Conservation (phyloP, 2,888 invertebrate species). For the Erynnis tages region DNA sequence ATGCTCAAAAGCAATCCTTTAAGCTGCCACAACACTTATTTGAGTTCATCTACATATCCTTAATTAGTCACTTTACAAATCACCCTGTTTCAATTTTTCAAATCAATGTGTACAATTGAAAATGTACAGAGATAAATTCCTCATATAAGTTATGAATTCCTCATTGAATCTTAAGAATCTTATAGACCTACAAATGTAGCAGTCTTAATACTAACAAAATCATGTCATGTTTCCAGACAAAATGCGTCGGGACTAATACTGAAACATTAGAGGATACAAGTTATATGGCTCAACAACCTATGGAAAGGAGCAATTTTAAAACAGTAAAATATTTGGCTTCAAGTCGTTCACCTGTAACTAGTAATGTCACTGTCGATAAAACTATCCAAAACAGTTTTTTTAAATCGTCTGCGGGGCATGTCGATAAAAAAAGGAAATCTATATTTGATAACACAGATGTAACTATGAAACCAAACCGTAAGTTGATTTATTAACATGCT, state of each 20-base stretch:
- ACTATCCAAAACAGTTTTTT: slow-evolving; percentile 40
- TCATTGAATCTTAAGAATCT: no score
- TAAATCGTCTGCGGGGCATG: slow-evolving; percentile 40
- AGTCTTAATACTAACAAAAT: neutral
- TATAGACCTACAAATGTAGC: no score
- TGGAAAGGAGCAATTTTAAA: slow-evolving; percentile 39
- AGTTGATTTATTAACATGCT: neutral
- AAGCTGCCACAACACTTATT: no score
- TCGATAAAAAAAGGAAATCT: slow-evolving; percentile 54
- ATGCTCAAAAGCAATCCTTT: no score
- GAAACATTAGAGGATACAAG: slow-evolving; percentile 41
- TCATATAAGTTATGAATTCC: no score
- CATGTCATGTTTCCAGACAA: slow-evolving; percentile 41
- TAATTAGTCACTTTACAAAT: no score
- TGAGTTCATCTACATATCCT: no score
- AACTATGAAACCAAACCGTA: neutral
- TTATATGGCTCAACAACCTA: slow-evolving; percentile 38
- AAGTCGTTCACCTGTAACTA: slow-evolving; percentile 41
- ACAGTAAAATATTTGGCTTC: slow-evolving; percentile 44
- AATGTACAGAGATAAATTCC: no score
- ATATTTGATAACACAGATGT: slow-evolving; percentile 41
- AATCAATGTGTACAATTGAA: no score
- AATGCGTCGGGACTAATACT: slow-evolving; percentile 37
- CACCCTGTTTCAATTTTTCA: no score
- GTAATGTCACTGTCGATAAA: slow-evolving; percentile 38